Evolutionary conservation across 1,140 invertebrate genomes (phyloP), one percentile per base, ranked within the genome.

Genomic region (Drosophila elegans): DNA sequence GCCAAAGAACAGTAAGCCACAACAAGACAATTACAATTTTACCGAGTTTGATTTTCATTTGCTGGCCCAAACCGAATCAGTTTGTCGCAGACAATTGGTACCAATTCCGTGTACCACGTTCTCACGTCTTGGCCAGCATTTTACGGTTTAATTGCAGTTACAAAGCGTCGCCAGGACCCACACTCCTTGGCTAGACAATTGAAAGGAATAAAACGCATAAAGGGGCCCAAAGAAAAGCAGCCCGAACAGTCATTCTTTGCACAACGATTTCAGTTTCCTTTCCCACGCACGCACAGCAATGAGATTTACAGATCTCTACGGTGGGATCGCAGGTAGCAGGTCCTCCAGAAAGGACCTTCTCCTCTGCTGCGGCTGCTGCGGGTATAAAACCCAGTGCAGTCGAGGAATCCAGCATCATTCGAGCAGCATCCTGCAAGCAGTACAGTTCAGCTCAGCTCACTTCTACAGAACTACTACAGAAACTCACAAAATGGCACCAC

Each of bases 71-170:
- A 74, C 86, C 79, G 71, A 88, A 88, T 88, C 75, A 83, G 56
- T 60, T 74, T 38, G 57, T 27, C 53, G 60, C 59, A 77, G 79
- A 75, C 69, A 83, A 88, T 88, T 75, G 79, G 38, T 5, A 29
- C 11, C 41, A 44, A 36, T 49, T 52, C 42, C 21, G 25, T 21
- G 32, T 67, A 48, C 61, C 42, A 42, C 61, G 53, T 75, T 72
- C 44, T 42, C 29, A 59, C 44, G 57, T 75, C 75, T 62, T 78
- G 73, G 74, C 46, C 77, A 89, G 77, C 53, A 89, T 90, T 89
- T 90, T 89, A 90, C 80, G 80, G 84, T 88, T 89, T 89, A 90
- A 90, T 89, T 89, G 84, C 74, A 64, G 62, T 11, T 66, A 89
- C 85, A 89, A 89, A 46, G 59, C 56, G 42, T 49, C 48, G 32